A percentile compares a stretch with the other conserved stretches of the same genome.
phyloP scores from a whole-genome alignment of 2,113 vertebrate species.

The Oxyura jamaicensis region DNA sequence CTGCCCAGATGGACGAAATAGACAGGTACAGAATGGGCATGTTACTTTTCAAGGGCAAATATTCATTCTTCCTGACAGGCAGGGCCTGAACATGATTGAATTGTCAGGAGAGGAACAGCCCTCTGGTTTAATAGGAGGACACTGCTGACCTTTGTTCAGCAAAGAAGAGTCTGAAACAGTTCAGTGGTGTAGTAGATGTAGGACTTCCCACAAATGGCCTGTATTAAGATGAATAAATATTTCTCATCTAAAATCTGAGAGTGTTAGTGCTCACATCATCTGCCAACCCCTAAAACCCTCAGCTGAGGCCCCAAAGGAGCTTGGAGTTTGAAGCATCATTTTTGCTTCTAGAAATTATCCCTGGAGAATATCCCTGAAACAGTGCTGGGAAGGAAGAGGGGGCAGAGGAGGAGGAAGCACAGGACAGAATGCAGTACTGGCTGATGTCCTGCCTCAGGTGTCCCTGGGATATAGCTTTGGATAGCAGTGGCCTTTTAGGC shows the following conservation, averaged over 20 bases:
- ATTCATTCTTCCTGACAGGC: not conserved
- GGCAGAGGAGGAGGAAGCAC: not conserved
- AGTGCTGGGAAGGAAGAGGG: not conserved
- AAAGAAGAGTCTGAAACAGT: not conserved
- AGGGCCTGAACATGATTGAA: not conserved
- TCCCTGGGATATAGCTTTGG: not conserved
- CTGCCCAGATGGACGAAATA: conserved; percentile 77
- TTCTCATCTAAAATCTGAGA: not conserved
- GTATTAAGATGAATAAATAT: not conserved
- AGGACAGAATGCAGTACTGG: not conserved
- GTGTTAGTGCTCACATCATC: not conserved
- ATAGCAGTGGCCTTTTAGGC: not conserved
- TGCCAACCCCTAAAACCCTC: not conserved
- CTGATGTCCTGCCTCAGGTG: fast-evolving
- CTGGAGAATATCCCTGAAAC: not conserved
- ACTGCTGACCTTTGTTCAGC: fast-evolving
- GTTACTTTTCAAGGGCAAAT: fast-evolving
- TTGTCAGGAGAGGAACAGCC: not conserved
- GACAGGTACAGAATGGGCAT: conserved; percentile 51
- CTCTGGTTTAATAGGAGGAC: not conserved
- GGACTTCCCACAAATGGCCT: not conserved
- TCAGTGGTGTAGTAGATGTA: too few relatives aligned
- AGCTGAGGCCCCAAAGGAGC: not conserved
- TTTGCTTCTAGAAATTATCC: not conserved
- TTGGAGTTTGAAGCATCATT: not conserved